A percentile compares a stretch with the other conserved stretches of the same genome.
Evolutionary conservation across 2,113 vertebrate genomes (phyloP).

Genomic region (Aix galericulata): DNA sequence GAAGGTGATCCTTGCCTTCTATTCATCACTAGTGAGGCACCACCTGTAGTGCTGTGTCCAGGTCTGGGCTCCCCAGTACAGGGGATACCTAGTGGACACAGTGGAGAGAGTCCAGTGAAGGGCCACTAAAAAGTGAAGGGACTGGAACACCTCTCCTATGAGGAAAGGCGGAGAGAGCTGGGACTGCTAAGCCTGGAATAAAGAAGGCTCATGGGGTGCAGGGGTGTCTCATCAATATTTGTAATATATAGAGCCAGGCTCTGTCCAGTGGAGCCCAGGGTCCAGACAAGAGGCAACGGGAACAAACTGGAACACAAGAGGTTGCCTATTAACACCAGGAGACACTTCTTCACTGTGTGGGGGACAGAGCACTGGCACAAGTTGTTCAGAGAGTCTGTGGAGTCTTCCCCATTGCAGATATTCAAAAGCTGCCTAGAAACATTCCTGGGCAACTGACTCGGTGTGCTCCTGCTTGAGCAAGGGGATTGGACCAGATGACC

Average conservation of each 20-base stretch:
- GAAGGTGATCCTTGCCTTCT: background rate
- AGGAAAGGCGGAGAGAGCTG: background rate
- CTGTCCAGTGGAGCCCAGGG: background rate
- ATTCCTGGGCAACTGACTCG: background rate
- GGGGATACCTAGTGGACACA: background rate
- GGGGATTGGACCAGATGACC: background rate
- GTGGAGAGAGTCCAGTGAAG: background rate
- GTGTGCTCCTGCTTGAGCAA: background rate
- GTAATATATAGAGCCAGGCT: too few species aligned
- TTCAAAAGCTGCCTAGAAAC: background rate
- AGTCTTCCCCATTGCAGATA: background rate
- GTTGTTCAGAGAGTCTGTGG: background rate
- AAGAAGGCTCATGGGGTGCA: background rate
- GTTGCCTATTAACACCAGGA: background rate
- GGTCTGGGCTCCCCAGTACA: background rate
- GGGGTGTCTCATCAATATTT: background rate
- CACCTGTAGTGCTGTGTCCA: background rate
- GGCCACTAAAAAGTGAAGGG: background rate
- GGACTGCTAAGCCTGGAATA: background rate
- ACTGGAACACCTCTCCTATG: too few species aligned
- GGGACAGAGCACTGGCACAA: background rate
- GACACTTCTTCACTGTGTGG: background rate
- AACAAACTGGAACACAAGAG: background rate
- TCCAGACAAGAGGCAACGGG: background rate
- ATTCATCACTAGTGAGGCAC: background rate